phyloP scores from a whole-genome alignment of 1,140 invertebrate species.

The Metopolophium dirhodum region DNA sequence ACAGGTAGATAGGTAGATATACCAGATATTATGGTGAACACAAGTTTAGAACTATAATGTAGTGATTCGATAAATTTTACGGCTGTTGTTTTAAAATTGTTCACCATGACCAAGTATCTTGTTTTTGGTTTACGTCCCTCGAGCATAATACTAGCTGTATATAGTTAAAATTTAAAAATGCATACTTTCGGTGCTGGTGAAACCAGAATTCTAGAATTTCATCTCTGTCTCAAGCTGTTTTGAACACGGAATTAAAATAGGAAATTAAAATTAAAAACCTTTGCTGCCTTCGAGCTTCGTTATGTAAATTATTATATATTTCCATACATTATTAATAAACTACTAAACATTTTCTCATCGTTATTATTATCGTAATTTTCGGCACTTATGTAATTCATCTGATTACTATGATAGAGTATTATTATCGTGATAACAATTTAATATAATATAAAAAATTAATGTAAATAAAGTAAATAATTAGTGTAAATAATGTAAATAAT shows the following conservation, averaged over 20 bases:
- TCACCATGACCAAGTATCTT: neutral
- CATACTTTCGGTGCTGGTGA: neutral
- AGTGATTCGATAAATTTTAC: neutral
- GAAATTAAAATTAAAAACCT: too few species aligned
- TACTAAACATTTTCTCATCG: neutral
- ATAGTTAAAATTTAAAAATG: neutral
- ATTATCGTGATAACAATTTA: too few species aligned
- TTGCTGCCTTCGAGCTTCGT: neutral
- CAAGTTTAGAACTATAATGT: neutral
- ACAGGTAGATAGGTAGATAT: neutral
- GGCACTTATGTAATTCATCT: too few species aligned
- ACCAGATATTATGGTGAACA: neutral
- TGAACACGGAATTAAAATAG: neutral
- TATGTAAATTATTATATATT: neutral
- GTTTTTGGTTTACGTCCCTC: neutral
- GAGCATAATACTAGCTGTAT: neutral
- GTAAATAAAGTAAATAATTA: too few species aligned
- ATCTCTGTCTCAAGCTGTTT: neutral
- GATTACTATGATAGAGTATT: neutral
- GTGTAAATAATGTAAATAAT: neutral
- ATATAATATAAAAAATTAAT: too few species aligned
- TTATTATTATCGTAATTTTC: neutral
- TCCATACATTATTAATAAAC: neutral
- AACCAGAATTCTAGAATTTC: neutral
- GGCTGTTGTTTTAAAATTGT: neutral